A percentile compares a stretch with the other conserved stretches of the same genome.
Evolutionary conservation across 2,797 vertebrate species (phyloP).

Genomic region (Gila robusta): DNA sequence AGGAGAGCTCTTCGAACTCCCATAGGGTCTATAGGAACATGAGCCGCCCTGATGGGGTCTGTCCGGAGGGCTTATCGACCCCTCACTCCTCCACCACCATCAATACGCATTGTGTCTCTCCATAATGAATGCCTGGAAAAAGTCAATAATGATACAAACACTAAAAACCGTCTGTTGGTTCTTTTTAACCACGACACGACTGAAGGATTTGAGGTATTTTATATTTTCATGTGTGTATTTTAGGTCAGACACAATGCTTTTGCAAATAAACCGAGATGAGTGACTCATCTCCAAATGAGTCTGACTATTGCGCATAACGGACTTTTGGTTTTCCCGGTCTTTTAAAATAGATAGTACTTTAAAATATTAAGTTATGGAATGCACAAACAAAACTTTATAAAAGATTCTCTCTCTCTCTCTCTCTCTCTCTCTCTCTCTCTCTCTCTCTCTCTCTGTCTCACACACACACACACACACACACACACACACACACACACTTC

Average conservation of each 20-base stretch:
- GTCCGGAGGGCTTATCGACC: slow-evolving; percentile 69
- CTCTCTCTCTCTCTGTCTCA: background rate
- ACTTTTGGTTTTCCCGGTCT: background rate
- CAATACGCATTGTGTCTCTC: slow-evolving; percentile 66
- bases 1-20: background rate
- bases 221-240: background rate
- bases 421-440: too few relatives aligned
- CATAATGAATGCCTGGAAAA: slow-evolving; percentile 53
- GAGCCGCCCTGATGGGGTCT: slow-evolving; percentile 65
- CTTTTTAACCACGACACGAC: slow-evolving; percentile 51
- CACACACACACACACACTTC: too few relatives aligned
- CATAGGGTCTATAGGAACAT: slow-evolving; percentile 49
- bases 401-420: background rate
- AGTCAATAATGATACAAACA: slow-evolving; percentile 70
- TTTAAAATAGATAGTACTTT: background rate
- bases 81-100: slow-evolving; percentile 45
- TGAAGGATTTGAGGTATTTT: background rate
- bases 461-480: too few relatives aligned
- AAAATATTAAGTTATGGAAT: background rate
- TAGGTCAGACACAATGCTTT: background rate
- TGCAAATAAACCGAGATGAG: background rate
- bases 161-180: slow-evolving; percentile 49
- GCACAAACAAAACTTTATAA: background rate
- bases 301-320: background rate
- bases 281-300: background rate